Percentiles rank a stretch among this genome's conserved stretches.
These are phyloP conservation scores for Picus viridis DNA, from an alignment of 2,797 vertebrate species.

Conservation along the genomic window DNA sequence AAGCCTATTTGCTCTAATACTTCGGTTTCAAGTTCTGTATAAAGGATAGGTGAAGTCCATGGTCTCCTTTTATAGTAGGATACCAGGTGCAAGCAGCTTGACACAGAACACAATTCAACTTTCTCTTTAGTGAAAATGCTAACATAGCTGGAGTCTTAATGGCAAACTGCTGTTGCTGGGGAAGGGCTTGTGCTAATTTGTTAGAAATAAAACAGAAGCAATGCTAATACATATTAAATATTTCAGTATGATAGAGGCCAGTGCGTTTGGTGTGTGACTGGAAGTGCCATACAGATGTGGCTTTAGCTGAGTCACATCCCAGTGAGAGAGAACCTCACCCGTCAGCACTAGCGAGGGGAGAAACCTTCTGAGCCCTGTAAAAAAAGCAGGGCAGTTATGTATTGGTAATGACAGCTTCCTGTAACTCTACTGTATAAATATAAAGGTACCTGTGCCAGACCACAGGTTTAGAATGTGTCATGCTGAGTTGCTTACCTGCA, in stretches of 20 bases:
- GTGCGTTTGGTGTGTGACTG: not conserved
- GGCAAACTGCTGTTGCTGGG: not conserved
- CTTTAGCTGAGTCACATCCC: not conserved
- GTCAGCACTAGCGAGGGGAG: not conserved
- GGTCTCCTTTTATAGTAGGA: conserved; percentile 23
- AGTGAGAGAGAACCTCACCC: accelerated
- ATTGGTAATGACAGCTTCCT: not conserved
- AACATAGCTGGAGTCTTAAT: not conserved
- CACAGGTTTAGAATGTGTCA: not conserved
- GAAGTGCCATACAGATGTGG: not conserved
- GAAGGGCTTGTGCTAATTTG: not conserved
- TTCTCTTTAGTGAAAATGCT: not conserved
- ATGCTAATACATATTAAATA: accelerated
- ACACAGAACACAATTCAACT: not conserved
- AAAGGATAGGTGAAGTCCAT: conserved; percentile 18
- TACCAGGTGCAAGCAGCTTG: not conserved
- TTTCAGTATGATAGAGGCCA: not conserved
- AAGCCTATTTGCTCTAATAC: conserved; percentile 7
- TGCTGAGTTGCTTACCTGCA: not conserved
- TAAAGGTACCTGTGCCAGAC: not conserved
- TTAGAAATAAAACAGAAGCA: not conserved
- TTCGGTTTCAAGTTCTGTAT: conserved; percentile 50
- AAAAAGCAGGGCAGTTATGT: not conserved
- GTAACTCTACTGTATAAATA: not conserved
- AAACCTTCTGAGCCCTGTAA: not conserved